A percentile compares a stretch with the other conserved stretches of the same genome.
Conservation (phyloP, 2,113 vertebrate species). For the Geococcyx californianus region DNA sequence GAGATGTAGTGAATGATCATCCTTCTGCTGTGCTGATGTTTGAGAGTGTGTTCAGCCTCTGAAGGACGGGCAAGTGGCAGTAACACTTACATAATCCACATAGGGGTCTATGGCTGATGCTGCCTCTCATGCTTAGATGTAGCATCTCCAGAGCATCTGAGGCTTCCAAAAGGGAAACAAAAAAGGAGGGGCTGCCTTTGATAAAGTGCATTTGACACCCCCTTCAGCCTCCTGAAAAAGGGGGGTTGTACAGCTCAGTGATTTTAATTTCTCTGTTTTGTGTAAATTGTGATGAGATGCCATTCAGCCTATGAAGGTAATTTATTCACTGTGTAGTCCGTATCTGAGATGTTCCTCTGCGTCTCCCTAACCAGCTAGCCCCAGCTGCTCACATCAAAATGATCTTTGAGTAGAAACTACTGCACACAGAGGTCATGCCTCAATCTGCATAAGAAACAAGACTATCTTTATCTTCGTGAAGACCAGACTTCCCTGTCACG, state of each 20-base stretch:
- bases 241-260: not conserved
- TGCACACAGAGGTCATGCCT: not conserved
- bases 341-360: not conserved
- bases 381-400: not conserved
- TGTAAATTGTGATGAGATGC: not conserved
- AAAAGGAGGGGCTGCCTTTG: not conserved
- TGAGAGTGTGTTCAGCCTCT: not conserved
- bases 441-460: not conserved
- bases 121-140: not conserved
- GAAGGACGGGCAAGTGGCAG: not conserved
- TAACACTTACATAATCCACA: rapidly evolving
- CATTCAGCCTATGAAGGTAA: not conserved
- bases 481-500: not conserved
- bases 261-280: not conserved
- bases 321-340: not conserved
- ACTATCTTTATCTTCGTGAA: not conserved
- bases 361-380: not conserved
- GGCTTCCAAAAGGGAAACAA: not conserved
- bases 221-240: no score
- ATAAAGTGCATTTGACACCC: not conserved
- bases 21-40: not conserved
- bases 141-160: not conserved
- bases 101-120: no score
- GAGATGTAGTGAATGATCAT: not conserved
- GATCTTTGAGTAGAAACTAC: not conserved